phyloP scores from a whole-genome alignment of 2,113 vertebrate genomes.

The Ciconia boyciana region DNA sequence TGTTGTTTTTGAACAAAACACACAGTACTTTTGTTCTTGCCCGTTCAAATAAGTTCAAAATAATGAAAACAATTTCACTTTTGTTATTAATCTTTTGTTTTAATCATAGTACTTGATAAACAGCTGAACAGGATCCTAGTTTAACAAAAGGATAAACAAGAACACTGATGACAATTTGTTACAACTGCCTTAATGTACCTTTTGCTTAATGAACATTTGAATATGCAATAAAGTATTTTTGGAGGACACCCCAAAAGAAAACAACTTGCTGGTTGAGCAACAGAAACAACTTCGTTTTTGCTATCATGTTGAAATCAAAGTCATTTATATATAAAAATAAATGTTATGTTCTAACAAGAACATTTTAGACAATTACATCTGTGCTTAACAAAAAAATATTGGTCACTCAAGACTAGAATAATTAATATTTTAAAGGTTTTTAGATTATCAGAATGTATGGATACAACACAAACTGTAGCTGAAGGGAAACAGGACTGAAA shows the following conservation, averaged over 20 bases:
- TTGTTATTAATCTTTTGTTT: slow-evolving; percentile 68
- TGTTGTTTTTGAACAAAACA: not conserved
- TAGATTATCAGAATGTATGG: slow-evolving; percentile 79
- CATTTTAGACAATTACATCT: slow-evolving; percentile 81
- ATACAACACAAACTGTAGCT: slow-evolving; percentile 74
- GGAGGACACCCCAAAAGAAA: slow-evolving; percentile 76
- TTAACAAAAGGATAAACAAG: slow-evolving; percentile 67
- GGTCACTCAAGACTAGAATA: slow-evolving; percentile 80
- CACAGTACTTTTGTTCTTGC: slow-evolving; percentile 59
- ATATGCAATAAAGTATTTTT: slow-evolving; percentile 64
- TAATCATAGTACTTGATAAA: slow-evolving; percentile 65
- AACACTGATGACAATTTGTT: slow-evolving; percentile 61
- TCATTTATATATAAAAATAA: slow-evolving; percentile 81
- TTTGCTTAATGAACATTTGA: slow-evolving; percentile 68
- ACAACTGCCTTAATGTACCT: slow-evolving; percentile 67
- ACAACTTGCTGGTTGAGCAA: slow-evolving; percentile 95
- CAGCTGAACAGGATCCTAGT: slow-evolving; percentile 69
- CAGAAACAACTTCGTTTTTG: slow-evolving; percentile 72
- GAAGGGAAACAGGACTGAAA: slow-evolving; percentile 73
- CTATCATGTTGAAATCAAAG: slow-evolving; percentile 72
- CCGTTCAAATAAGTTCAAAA: slow-evolving; percentile 57
- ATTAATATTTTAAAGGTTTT: slow-evolving; percentile 76
- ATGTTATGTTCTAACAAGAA: slow-evolving; percentile 78
- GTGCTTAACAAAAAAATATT: slow-evolving; percentile 81
- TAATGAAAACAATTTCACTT: slow-evolving; percentile 61